These are phyloP conservation scores for Lepidurus arcticus DNA, from an alignment of 1,140 invertebrate species.

Conservation along the genomic window DNA sequence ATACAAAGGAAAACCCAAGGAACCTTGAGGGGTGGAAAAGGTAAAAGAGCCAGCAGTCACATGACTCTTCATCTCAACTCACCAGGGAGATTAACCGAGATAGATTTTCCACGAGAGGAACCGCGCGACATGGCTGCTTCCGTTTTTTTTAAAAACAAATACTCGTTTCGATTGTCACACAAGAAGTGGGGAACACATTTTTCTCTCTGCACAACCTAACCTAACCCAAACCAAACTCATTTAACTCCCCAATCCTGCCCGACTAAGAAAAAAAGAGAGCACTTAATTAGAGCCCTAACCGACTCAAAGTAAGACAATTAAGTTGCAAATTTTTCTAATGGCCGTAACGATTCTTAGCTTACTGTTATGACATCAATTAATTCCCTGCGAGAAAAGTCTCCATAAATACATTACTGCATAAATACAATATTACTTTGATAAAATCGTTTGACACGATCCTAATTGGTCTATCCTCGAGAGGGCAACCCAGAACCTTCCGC, in stretches of 20 bases:
- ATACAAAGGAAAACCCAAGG: background rate
- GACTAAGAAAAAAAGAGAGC: too few species aligned
- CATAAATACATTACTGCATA: too few species aligned
- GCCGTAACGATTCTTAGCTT: background rate
- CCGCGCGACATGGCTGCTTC: background rate
- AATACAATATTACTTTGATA: too few species aligned
- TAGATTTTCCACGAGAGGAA: background rate
- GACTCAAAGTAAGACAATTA: background rate
- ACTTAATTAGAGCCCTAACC: background rate
- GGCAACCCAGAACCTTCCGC: too few species aligned
- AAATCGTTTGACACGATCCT: too few species aligned
- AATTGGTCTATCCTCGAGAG: too few species aligned
- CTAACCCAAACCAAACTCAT: background rate
- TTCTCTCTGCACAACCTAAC: background rate
- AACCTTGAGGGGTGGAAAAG: background rate
- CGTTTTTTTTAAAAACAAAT: background rate
- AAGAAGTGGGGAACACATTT: background rate
- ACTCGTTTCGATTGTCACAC: background rate
- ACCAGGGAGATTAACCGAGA: slow-evolving; percentile 3
- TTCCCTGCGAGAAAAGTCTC: too few species aligned
- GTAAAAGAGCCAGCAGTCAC: slow-evolving; percentile 18
- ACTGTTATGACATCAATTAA: background rate
- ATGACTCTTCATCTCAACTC: slow-evolving; percentile 5
- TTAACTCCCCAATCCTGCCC: too few species aligned
- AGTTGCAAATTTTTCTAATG: background rate